Base-by-base conservation (phyloP, 37 sponge, comb jelly and placozoan genomes). In the Theonella swinhoei region DNA sequence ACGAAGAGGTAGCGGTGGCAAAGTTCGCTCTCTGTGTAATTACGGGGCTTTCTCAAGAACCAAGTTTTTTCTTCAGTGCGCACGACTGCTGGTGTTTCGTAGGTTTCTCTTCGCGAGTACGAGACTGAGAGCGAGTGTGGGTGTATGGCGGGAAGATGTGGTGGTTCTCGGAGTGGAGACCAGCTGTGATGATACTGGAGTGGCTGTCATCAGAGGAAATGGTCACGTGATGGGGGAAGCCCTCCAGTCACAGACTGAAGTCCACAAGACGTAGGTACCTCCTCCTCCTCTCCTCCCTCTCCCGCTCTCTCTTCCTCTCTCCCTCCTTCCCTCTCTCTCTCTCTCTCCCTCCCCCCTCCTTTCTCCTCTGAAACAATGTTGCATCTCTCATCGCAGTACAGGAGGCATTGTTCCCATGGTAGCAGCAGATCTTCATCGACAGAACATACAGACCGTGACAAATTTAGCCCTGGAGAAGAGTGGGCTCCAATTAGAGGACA, bases 161-260 rank as follows among this genome's bases (percentile, higher is more conserved):
- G 41, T 74, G 29, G 79, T 93, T 30, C 72, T 96, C 36, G 96
- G 96, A 28, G 80, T 96, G 0, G 96, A 96, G 86, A 91, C 79
- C 66, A 96, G 96, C 74, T 93, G 85, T 31, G 96, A 96, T 42
- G 94, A 93, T 34, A 94, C 94, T 11, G 91, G 79, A 20, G 94
- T 84, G 47, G 96, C 81, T 17, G 80, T 96, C 42, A 79, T 96
- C 14, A 54, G 82, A 19, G 74, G 69, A 1, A 74, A 29, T 20
- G 88, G 88, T 31, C 37, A 8, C 1, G 68, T 89, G n/a, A 30
- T 86, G 80, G 90, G 87, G n/a, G 85, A 88, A 31, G 64, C 74
- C 39, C n/a, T 72, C 0, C 79, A 88, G 39, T 77, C 83, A 17
- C 94, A 93, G 77, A 25, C 71, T 20, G 22, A 32, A 14, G 76